Evolutionary conservation across 2,888 invertebrate species (phyloP).

Genomic region (Lamproptera curius): DNA sequence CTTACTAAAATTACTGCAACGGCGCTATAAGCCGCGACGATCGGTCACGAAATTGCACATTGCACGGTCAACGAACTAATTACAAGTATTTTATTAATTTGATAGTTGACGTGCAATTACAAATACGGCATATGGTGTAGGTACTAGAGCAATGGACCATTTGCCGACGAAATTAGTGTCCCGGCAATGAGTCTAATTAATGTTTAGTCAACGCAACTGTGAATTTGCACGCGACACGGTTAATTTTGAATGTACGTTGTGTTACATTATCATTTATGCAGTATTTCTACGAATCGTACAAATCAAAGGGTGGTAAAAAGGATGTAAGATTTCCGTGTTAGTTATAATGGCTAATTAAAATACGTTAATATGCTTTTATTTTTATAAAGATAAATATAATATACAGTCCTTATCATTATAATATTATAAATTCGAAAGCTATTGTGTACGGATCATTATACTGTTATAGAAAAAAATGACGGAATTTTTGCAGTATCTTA

Average conservation of each 20-base stretch:
- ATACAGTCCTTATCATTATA: no score
- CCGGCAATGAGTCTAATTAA: slow-evolving; percentile 38
- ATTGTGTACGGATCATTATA: no score
- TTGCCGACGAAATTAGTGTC: slow-evolving; percentile 44
- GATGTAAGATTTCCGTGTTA: no score
- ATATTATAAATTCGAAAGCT: no score
- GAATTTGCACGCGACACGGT: slow-evolving; percentile 24
- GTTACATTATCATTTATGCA: no score
- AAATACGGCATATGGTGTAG: slow-evolving; percentile 40
- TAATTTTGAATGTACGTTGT: slow-evolving; percentile 21
- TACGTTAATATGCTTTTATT: no score
- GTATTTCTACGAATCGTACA: slow-evolving; percentile 1
- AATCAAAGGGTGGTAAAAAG: no score
- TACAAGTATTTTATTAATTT: slow-evolving; percentile 26
- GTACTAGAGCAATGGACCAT: slow-evolving; percentile 36
- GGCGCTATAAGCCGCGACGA: no score
- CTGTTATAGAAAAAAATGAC: no score
- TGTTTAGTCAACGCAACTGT: slow-evolving; percentile 14
- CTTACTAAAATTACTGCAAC: slow-evolving; percentile 28
- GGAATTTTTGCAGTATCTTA: no score
- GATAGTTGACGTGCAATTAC: slow-evolving; percentile 36
- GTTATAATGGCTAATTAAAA: no score
- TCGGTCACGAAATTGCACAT: slow-evolving; percentile 57
- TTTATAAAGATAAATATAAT: no score
- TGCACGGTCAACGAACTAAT: slow-evolving; percentile 56